Evolutionary conservation across 2,888 invertebrate genomes (phyloP).

Genomic region (Hoplodrina ambigua): DNA sequence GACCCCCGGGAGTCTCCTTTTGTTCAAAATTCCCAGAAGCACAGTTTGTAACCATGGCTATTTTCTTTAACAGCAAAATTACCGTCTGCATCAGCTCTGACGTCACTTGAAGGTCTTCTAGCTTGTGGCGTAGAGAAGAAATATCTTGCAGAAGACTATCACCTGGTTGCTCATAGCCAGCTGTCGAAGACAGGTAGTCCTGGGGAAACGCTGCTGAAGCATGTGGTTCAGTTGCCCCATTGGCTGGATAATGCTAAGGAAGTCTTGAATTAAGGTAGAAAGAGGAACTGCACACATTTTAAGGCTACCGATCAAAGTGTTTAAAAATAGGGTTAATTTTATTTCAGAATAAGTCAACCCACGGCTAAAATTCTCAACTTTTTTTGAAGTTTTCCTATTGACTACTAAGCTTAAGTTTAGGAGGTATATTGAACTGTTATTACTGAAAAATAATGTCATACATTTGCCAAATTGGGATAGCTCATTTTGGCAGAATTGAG

Average conservation of each 20-base stretch:
- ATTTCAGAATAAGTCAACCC: too few species aligned
- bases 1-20: neutral
- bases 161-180: constrained; percentile 90
- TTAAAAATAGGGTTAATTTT: too few species aligned
- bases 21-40: too few species aligned
- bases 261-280: constrained; percentile 37
- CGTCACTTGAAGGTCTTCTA: constrained; percentile 85
- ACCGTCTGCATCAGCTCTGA: constrained; percentile 82
- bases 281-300: neutral
- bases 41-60: neutral
- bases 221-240: constrained; percentile 88
- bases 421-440: too few species aligned
- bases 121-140: constrained; percentile 84
- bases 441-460: too few species aligned
- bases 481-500: too few species aligned
- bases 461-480: too few species aligned
- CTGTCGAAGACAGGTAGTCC: constrained; percentile 88
- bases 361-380: too few species aligned
- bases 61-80: constrained; percentile 73
- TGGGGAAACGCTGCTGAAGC: constrained; percentile 85
- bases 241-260: constrained; percentile 70
- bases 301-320: too few species aligned
- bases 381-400: too few species aligned
- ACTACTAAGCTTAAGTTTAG: too few species aligned
- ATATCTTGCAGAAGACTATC: constrained; percentile 83